Base-by-base conservation (phyloP, 2,888 invertebrate genomes). In the Drosophila sordidula region DNA sequence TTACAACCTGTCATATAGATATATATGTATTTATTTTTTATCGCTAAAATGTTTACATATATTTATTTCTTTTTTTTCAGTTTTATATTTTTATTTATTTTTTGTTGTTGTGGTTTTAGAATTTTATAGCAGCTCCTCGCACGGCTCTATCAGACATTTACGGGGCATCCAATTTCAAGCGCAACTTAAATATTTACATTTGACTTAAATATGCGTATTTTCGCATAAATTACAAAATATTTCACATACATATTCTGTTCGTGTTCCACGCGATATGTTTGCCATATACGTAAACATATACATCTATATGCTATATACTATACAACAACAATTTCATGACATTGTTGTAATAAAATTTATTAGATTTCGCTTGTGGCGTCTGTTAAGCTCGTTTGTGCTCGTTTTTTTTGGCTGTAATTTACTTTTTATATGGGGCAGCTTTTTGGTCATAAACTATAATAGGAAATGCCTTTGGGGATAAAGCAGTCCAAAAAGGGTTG, bases 171-270 rank as follows among this genome's bases (percentile, higher is more conserved):
- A 67, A 86, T 80, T 87, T 80, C 77, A 70, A 74, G 87, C 78
- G 70, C 57, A 83, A 83, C 81, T 83, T 86, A 88, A 86, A 83
- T 83, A 88, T 83, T 83, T 83, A 88, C 89, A 86, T 83, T 80
- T 68, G 66, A 88, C 89, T 83, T 83, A 86, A 83, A 86, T 88
- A 83, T 83, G 80, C 89, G 84, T 69, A 88, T 80, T 74, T 86
- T 83, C 67, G 71, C 89, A 83, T 83, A 83, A 83, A 88, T 83
- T 88, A 78, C 82, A 80, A 74, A 83, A 83, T 76, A 85, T 74
- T 86, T 79, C 68, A 41, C 64, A 75, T 69, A 73, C 56, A 66
- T 50, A 59, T 77, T 74, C 49, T 47, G 49, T 70, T 75, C 87
- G 85, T 81, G 78, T 68, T 22, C 47, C 69, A 68, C 68, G 68